Evolutionary conservation across 1,140 invertebrate species (phyloP), one percentile per base, ranked within the genome.

Genomic region (Drosophila pallidifrons): DNA sequence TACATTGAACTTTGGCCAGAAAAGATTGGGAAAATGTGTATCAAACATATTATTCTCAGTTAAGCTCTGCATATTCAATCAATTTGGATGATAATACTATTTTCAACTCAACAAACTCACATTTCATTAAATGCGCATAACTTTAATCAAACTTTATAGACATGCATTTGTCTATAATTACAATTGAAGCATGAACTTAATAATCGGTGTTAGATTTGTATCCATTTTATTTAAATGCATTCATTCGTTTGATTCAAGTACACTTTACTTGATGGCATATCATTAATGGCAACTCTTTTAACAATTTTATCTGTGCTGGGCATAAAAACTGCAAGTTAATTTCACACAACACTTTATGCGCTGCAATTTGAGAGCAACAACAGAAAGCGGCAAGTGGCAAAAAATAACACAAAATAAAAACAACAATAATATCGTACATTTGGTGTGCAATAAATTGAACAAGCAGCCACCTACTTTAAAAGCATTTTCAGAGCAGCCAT

Each of bases 401-500:
- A 41, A n/a, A 38, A 52, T 25, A 25, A 25, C 20, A 28, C 10
- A 65, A 47, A 16, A 32, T 38, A 10, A 8, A 38, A 38, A 10
- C 35, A 65, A 60, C 59, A 61, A 55, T 45, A 60, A 65, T 75
- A 67, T 72, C 65, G 59, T 73, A 67, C 81, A 85, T 88, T 89
- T 89, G 81, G 77, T 75, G 60, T 63, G 85, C 81, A 89, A 89
- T 89, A 89, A 89, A 89, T 89, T 89, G 85, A 78, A 74, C 75
- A 69, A 69, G 67, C 82, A 78, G 82, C 75, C 79, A 86, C 80
- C 82, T 81, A 86, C 82, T 86, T 85, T 86, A 87, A 86, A 86
- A 86, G 82, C 82, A 87, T 86, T 86, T 87, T 41, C 28, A 13
- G 13, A 52, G 25, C 77, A 15, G 35, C 59, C n/a, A 55, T 70